Base-by-base conservation (phyloP, 2,113 vertebrate species). In the Pionites leucogaster region DNA sequence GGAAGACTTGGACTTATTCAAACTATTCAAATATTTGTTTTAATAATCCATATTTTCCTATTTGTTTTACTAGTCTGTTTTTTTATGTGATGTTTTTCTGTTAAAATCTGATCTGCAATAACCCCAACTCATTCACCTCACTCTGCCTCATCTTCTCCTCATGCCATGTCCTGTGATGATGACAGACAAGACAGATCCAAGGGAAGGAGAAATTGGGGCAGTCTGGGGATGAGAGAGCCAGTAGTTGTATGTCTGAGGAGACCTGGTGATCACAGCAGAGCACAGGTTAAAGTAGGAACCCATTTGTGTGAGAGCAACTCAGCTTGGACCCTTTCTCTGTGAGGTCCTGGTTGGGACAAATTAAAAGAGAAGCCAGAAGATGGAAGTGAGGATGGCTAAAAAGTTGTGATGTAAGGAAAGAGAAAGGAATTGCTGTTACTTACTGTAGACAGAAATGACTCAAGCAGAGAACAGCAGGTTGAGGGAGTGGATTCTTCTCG, bases 141-240 rank as follows among this genome's bases (percentile, higher is more conserved):
- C 0, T 1, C 18, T 47, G 50, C 42, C 22, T 59, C 13, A 17
- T 20, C 37, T 25, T 10, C 55, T 64, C 60, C 52, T 67, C 0
- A 0, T 46, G 64, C 64, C 7, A 1, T 3, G 0, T 46, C 10
- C 28, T 2, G 10, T 50, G 47, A 6, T 8, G 42, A 57, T n/a
- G 57, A 13, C 31, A 75, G 75, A 47, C 16, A 8, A 11, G 53
- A 35, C 70, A 23, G 23, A 37, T 9, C 83, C 17, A 4, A 5
- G 13, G 52, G 35, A 49, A 70, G 64, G 39, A 65, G 55, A 37
- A 50, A 18, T 1, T 1, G 2, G 4, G 9, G 13, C 27, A 53
- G 59, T 11, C 0, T 42, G 78, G 42, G 67, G 53, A 53, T 28
- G 71, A 64, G 76, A 41, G 62, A 69, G n/a, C 33, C 50, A 31